These are phyloP conservation scores for Amitus sp. DNA, from an alignment of 2,888 invertebrate species.

Conservation along the genomic window DNA sequence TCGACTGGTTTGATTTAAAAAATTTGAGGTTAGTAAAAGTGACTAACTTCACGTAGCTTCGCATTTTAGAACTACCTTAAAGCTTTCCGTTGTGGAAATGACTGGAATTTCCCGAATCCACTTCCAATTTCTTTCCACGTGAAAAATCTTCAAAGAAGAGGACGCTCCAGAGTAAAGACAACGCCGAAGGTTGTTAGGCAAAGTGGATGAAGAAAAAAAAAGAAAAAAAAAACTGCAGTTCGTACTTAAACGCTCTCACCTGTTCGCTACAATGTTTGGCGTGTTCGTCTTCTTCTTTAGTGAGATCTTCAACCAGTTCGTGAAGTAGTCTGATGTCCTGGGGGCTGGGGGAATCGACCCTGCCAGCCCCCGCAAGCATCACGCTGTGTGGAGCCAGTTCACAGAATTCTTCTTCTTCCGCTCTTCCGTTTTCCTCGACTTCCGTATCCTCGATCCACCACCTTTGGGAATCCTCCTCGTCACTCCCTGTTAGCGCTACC, in stretches of 20 bases:
- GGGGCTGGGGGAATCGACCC: constrained; percentile 61
- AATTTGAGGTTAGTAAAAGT: too few relatives aligned
- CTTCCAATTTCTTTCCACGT: too few relatives aligned
- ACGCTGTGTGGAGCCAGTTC: constrained; percentile 63
- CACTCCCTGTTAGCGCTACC: constrained; percentile 54
- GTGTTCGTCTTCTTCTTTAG: constrained; percentile 58
- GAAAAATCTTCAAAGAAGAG: neutral
- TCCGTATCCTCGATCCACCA: constrained; percentile 45
- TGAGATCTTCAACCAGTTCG: constrained; percentile 61
- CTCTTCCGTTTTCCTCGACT: constrained; percentile 39
- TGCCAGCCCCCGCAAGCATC: constrained; percentile 60
- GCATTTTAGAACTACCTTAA: too few relatives aligned
- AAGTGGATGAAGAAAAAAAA: neutral
- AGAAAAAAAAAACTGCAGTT: neutral
- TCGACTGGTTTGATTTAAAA: too few relatives aligned
- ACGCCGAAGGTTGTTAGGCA: too few relatives aligned
- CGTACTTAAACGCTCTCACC: constrained; percentile 46
- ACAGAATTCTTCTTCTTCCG: constrained; percentile 45
- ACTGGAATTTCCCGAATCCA: too few relatives aligned
- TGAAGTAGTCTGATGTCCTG: constrained; percentile 62
- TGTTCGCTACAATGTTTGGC: constrained; percentile 53
- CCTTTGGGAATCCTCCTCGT: constrained; percentile 47
- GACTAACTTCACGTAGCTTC: too few relatives aligned
- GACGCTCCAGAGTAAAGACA: too few relatives aligned
- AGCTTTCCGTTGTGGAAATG: too few relatives aligned